phyloP scores from a whole-genome alignment of 1,140 invertebrate species.

The Xylocopa sonorina region DNA sequence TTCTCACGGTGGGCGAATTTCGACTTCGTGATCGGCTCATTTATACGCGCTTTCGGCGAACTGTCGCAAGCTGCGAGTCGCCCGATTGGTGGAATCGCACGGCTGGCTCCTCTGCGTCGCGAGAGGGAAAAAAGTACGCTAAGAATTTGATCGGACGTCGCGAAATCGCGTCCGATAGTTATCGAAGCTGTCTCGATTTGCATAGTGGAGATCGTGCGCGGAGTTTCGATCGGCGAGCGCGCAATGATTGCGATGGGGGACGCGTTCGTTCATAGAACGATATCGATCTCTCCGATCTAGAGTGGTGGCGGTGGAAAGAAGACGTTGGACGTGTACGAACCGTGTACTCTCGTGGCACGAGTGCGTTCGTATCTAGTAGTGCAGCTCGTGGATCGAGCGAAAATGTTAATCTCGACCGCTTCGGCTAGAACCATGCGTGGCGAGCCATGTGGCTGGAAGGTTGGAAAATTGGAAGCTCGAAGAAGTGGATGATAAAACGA shows the following conservation, averaged over 20 bases:
- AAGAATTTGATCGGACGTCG: neutral
- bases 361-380: too few species aligned
- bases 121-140: neutral
- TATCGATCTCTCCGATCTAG: neutral
- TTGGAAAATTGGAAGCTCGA: neutral
- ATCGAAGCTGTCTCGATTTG: neutral
- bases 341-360: neutral
- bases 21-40: neutral
- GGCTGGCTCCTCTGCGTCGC: neutral
- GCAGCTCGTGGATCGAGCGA: neutral
- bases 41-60: neutral
- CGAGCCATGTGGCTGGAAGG: neutral
- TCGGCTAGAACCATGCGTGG: too few species aligned
- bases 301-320: neutral
- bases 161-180: neutral
- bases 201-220: neutral
- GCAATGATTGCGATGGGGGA: neutral
- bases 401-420: neutral
- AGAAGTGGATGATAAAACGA: slow-evolving; percentile 11
- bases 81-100: neutral
- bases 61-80: neutral
- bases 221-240: neutral
- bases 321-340: too few species aligned
- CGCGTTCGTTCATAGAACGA: neutral
- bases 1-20: neutral